Conservation (phyloP, 2,797 vertebrate genomes). For the Argyrosomus regius region DNA sequence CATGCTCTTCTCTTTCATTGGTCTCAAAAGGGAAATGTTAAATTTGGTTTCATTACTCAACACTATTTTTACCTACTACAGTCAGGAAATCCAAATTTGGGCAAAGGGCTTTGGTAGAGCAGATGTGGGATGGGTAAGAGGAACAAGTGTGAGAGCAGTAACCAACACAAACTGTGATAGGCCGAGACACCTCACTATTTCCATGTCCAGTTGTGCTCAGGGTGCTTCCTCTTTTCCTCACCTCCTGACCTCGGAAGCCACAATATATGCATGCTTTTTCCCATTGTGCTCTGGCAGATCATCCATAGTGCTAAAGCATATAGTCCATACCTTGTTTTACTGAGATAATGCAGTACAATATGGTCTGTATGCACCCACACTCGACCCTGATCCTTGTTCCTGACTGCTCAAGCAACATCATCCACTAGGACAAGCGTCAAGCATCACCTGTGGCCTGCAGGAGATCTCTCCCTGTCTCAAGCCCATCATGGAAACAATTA, state of each 20-base stretch:
- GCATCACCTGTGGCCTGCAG: neutral
- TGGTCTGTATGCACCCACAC: neutral
- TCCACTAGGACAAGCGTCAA: neutral
- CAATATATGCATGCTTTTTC: neutral
- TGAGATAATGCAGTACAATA: neutral
- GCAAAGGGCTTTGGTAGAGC: neutral
- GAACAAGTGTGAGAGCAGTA: neutral
- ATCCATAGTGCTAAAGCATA: neutral
- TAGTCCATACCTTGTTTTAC: neutral
- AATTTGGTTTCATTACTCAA: neutral
- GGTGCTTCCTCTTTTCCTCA: neutral
- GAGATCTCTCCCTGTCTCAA: neutral
- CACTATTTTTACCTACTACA: neutral
- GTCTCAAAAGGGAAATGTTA: neutral
- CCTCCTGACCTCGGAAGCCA: neutral
- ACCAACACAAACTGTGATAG: neutral
- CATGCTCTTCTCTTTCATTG: neutral
- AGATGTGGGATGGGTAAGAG: too few species aligned
- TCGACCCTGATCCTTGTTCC: neutral
- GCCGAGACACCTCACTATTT: too few species aligned
- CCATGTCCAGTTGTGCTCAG: neutral
- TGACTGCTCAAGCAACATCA: neutral
- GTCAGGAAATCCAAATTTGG: constrained; percentile 8
- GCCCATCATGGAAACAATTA: neutral
- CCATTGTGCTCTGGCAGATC: neutral